These are phyloP conservation scores for Xyrauchen texanus DNA, from an alignment of 2,113 vertebrate genomes.

Conservation along the genomic window DNA sequence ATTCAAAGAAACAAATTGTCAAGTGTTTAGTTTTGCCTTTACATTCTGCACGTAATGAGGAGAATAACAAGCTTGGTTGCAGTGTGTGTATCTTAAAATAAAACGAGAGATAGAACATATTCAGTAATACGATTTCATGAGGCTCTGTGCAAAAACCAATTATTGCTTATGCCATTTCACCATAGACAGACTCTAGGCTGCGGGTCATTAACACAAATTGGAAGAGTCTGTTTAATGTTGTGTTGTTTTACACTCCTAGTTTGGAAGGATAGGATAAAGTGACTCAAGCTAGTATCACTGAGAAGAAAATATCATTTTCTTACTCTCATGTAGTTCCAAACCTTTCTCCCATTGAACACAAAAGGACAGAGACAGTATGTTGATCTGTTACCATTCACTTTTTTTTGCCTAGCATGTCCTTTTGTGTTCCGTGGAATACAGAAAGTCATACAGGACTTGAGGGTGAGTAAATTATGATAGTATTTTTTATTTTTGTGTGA, in stretches of 20 bases:
- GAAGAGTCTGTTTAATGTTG: constrained; percentile 51
- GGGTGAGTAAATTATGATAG: no score
- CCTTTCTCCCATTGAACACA: no score
- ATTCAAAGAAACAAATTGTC: constrained; percentile 55
- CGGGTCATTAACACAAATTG: constrained; percentile 59
- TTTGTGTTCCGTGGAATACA: no score
- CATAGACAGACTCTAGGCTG: constrained; percentile 54
- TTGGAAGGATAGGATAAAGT: neutral
- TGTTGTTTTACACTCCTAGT: constrained; percentile 23
- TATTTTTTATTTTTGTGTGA: no score
- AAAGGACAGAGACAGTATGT: no score
- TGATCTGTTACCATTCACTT: no score
- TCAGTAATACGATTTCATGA: constrained; percentile 73
- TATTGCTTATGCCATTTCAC: constrained; percentile 59
- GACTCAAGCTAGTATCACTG: no score
- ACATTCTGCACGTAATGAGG: constrained; percentile 70
- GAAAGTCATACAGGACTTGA: no score
- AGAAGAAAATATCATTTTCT: neutral
- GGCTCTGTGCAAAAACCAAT: constrained; percentile 69
- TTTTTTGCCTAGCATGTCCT: no score
- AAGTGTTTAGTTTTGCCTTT: constrained; percentile 66
- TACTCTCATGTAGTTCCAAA: no score
- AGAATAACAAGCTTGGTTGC: constrained; percentile 68
- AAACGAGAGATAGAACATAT: constrained; percentile 65
- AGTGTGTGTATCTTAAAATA: constrained; percentile 69